Base-by-base conservation (phyloP, 2,888 invertebrate species). In the Cerastoderma edule region DNA sequence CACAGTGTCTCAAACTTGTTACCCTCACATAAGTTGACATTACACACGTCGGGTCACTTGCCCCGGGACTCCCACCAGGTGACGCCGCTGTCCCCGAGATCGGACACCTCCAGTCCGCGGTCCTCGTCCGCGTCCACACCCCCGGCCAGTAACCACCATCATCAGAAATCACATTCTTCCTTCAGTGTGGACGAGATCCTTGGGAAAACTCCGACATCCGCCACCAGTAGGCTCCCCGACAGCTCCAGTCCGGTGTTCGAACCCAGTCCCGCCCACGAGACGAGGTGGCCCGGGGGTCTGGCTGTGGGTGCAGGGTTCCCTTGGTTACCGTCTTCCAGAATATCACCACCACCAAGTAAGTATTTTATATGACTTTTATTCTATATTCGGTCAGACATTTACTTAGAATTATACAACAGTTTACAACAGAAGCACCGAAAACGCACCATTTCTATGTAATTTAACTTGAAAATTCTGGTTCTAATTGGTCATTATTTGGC, bases 121-220 rank as follows among this genome's bases (percentile, higher is more conserved):
- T 48, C 72, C 4, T 50, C 74, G 13, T 53, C 63, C 22, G 27
- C 81, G 5, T 64, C 67, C 16, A 28, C 80, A 8, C 68, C 78
- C 16, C 74, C 79, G 44, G 75, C 76, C 19, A n/a, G n/a, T n/a
- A n/a, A n/a, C n/a, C n/a, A n/a, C n/a, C n/a, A n/a, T 39, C 65
- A 72, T 53, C 71, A 66, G 24, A 77, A 75, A 63, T 60, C 74
- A 19, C 83, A 83, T 68, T 77, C 82, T 28, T 84, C 85, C 22
- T 85, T 85, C 76, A 85, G 83, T 71, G 82, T 85, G 70, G 82
- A 78, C n/a, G 85, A 80, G 67, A 85, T 85, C 60, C 73, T 85
- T 30, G 83, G 84, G 0, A 78, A 78, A 64, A 81, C 74, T 35
- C 81, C 81, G 22, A 35, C 72, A 16, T 64, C 72, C n/a, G 24